A percentile compares a stretch with the other conserved stretches of the same genome.
These are phyloP conservation scores for Sminthopsis crassicaudata DNA, from an alignment of 2,113 vertebrate species.

Conservation along the genomic window DNA sequence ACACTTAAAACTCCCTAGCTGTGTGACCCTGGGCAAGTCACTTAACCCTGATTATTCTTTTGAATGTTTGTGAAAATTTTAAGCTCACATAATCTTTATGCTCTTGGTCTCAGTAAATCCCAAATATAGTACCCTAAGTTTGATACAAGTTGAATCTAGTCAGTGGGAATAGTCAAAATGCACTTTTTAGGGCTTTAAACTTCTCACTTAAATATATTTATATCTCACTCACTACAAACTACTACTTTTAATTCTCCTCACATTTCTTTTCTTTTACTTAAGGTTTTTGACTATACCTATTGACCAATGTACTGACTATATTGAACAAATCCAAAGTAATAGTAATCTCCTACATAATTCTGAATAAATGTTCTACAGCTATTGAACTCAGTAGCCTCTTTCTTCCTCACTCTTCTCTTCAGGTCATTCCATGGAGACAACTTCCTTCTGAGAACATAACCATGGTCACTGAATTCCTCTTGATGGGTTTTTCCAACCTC, in stretches of 20 bases:
- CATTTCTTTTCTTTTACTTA: neutral
- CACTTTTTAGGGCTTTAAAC: neutral
- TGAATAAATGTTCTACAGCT: neutral
- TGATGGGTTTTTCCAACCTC: slow-evolving; percentile 52
- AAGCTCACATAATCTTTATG: neutral
- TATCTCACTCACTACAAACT: too few relatives aligned
- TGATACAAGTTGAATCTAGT: neutral
- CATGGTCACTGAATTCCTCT: slow-evolving; percentile 35
- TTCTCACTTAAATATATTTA: neutral
- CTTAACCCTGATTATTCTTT: neutral
- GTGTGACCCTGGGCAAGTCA: too few relatives aligned
- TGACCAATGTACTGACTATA: neutral
- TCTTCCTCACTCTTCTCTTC: neutral
- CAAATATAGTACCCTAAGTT: neutral
- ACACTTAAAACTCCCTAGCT: too few relatives aligned
- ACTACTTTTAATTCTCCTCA: neutral
- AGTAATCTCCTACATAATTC: neutral
- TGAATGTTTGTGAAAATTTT: neutral
- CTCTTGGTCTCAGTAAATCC: neutral
- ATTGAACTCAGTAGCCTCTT: neutral
- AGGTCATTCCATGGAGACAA: neutral
- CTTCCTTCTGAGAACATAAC: neutral
- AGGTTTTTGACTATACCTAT: neutral
- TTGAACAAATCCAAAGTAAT: neutral
- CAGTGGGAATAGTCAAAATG: too few relatives aligned